These are phyloP conservation scores for Amphiduros pacificus DNA, from an alignment of 2,888 invertebrate genomes.

Conservation along the genomic window DNA sequence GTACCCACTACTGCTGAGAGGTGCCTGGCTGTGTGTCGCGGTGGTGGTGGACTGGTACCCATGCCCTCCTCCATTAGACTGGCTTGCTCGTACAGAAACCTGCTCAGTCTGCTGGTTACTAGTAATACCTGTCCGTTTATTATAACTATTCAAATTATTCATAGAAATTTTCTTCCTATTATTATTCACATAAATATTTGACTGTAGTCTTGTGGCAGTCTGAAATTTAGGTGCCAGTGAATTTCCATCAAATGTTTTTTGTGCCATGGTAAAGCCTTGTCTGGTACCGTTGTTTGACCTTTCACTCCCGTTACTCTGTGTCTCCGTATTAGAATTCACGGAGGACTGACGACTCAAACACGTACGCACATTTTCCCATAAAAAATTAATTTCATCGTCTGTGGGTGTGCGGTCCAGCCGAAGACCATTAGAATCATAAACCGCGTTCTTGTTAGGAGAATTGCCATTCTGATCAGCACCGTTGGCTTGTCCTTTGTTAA, in stretches of 20 bases:
- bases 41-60: too few species aligned
- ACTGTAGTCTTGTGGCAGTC: slow-evolving; percentile 1
- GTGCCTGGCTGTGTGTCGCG: too few species aligned
- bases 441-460: not conserved
- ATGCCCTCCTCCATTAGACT: too few species aligned
- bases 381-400: slow-evolving; percentile 56
- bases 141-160: slow-evolving; percentile 16
- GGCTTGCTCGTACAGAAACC: too few species aligned
- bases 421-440: slow-evolving; percentile 25
- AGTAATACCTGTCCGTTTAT: too few species aligned
- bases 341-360: slow-evolving; percentile 37
- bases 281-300: slow-evolving; percentile 13
- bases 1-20: too few species aligned
- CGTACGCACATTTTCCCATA: slow-evolving; percentile 56
- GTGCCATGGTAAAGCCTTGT: slow-evolving; percentile 40
- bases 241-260: slow-evolving; percentile 48
- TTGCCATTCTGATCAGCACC: not conserved
- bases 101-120: not conserved
- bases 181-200: not conserved
- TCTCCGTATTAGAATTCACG: not conserved
- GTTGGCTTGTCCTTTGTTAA: not conserved
- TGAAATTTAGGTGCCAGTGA: slow-evolving; percentile 18
- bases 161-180: slow-evolving; percentile 21
- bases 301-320: slow-evolving; percentile 3
- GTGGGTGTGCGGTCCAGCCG: slow-evolving; percentile 53